Evolutionary conservation across 2,113 vertebrate genomes (phyloP).

Genomic region (Danio rerio): GRCz12tu NC_133177.1:36077501-36078000

Average conservation of each 20-base stretch:
- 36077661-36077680: slow-evolving; percentile 24
- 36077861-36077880: slow-evolving; percentile 30
- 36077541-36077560: slow-evolving; percentile 52
- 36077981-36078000: slow-evolving; percentile 88
- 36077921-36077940: slow-evolving; percentile 33
- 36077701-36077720: slow-evolving; percentile 44
- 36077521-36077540: slow-evolving; percentile 52
- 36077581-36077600: slow-evolving; percentile 4
- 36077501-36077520: slow-evolving; percentile 44
- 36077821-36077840: slow-evolving; percentile 63
- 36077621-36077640: slow-evolving; percentile 14
- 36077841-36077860: slow-evolving; percentile 55
- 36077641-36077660: slow-evolving; percentile 34
- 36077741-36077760: slow-evolving; percentile 49
- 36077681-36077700: slow-evolving; percentile 6
- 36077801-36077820: slow-evolving; percentile 53
- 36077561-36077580: slow-evolving; percentile 50
- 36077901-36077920: background rate
- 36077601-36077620: slow-evolving; percentile 35
- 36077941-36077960: slow-evolving; percentile 45
- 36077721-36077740: slow-evolving; percentile 52
- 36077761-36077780: slow-evolving; percentile 20
- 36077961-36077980: slow-evolving; percentile 66
- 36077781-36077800: slow-evolving; percentile 26
- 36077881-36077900: slow-evolving; percentile 34